Evolutionary conservation across 2,113 vertebrate species (phyloP), one percentile per base, ranked within the genome.

Genomic region (Entomyzon cyanotis): DNA sequence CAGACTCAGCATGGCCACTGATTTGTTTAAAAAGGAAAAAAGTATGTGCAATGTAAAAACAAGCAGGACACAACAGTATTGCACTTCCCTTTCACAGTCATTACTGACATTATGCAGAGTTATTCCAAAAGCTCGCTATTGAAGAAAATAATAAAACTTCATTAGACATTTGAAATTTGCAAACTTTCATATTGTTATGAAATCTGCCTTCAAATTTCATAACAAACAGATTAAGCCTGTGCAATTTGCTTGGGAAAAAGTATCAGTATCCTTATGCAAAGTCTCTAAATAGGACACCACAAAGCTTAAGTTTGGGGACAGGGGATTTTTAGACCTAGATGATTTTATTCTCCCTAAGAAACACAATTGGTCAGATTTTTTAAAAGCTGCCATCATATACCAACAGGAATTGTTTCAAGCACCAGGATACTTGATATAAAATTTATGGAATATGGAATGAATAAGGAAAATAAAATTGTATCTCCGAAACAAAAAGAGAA

Each of bases 401-500:
- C 31, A 93, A 89, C 9, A 94, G 24, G 31, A 94, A 94, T 42
- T 39, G 11, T 81, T 93, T 87, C 56, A 78, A 85, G 68, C 44
- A 84, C 20, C 37, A 71, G 60, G 37, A 75, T 73, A 84, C 13
- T 71, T 42, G 22, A 92, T 24, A 47, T 2, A 62, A 6, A 64
- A 60, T 59, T 88, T 78, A 90, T 30, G 18, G 30, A 95, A 67
- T 77, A 81, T 27, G 30, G 63, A 90, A 30, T 39, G 39, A 59
- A 41, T 77, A 84, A 88, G 25, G 71, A 84, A 90, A 89, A 87
- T 16, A 91, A 93, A 93, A 84, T 74, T 1, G 4, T 30, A 27
- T 63, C 19, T 89, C 60, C 13, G 15, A 94, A 92, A 79, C 74
- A 91, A 83, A 80, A 77, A 74, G 65, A 91, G 37, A 93, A 94